Conservation (phyloP, 1,140 invertebrate species). For the Drosophila leontia region DNA sequence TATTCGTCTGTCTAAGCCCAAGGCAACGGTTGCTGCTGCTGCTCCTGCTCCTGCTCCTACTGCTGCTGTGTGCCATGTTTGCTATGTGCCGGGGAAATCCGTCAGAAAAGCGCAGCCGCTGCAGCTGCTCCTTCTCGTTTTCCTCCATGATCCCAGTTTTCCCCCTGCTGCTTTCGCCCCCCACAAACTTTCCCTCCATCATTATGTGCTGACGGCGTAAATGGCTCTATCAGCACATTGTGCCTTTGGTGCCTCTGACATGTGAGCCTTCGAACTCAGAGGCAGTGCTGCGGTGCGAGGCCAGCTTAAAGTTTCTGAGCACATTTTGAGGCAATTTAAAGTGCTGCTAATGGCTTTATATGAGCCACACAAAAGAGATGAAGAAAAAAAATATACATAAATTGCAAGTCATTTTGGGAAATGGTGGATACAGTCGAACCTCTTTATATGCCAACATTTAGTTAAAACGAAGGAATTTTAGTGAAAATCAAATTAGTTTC, state of each 20-base stretch:
- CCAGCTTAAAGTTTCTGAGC: constrained; percentile 61
- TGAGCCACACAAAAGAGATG: constrained; percentile 19
- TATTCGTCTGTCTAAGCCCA: constrained; percentile 54
- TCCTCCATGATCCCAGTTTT: not conserved
- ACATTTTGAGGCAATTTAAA: constrained; percentile 58
- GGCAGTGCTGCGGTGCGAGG: constrained; percentile 9
- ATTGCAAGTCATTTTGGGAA: constrained; percentile 57
- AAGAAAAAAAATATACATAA: constrained; percentile 31
- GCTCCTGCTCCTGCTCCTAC: constrained; percentile 19
- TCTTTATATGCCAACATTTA: not conserved
- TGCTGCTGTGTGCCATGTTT: constrained; percentile 50
- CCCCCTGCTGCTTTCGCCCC: not conserved
- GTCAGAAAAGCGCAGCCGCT: constrained; percentile 73
- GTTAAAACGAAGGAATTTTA: too few relatives aligned
- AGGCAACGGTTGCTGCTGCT: constrained; percentile 37
- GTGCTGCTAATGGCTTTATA: constrained; percentile 79
- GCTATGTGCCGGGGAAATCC: constrained; percentile 77
- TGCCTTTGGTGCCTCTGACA: constrained; percentile 64
- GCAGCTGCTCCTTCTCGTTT: constrained; percentile 50
- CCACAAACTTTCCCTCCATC: constrained; percentile 50
- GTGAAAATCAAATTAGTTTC: not conserved
- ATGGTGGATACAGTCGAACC: constrained; percentile 7
- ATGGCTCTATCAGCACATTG: constrained; percentile 79
- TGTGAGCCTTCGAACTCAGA: constrained; percentile 44
- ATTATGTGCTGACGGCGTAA: constrained; percentile 83